phyloP scores from a whole-genome alignment of 2,797 vertebrate genomes.

The Rhinophrynus dorsalis region DNA sequence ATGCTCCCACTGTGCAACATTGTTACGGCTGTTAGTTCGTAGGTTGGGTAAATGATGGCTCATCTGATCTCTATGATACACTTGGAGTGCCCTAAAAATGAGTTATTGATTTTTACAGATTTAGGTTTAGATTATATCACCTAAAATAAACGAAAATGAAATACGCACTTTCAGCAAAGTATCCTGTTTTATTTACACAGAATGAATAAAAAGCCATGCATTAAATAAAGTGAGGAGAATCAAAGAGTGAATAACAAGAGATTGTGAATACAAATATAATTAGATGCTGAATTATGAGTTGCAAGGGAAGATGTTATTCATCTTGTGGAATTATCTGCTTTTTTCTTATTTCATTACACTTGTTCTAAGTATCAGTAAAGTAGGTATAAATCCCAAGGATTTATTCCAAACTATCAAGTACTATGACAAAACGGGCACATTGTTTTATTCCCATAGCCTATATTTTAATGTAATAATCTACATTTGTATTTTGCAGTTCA shows the following conservation, averaged over 20 bases:
- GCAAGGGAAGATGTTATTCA: not conserved
- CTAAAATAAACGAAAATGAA: slow-evolving; percentile 35
- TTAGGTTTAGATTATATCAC: slow-evolving; percentile 23
- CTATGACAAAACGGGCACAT: not conserved
- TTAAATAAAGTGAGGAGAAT: slow-evolving; percentile 23
- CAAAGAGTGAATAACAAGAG: slow-evolving; percentile 26
- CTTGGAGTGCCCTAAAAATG: slow-evolving; percentile 33
- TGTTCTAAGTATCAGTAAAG: not conserved
- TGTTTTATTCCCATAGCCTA: too few species aligned
- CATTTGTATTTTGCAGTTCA: too few species aligned
- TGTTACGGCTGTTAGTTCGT: slow-evolving; percentile 25
- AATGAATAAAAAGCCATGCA: not conserved
- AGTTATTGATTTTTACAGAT: slow-evolving; percentile 39
- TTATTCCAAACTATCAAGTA: not conserved
- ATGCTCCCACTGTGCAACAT: slow-evolving; percentile 26
- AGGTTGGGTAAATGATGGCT: slow-evolving; percentile 27
- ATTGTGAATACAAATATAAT: slow-evolving; percentile 37
- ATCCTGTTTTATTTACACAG: slow-evolving; percentile 4
- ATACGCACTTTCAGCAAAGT: slow-evolving; percentile 27
- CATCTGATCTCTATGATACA: slow-evolving; percentile 20
- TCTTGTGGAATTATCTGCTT: not conserved
- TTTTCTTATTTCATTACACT: not conserved
- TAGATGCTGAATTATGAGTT: slow-evolving; percentile 16
- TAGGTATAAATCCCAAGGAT: not conserved
- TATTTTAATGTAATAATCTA: too few species aligned